These are phyloP conservation scores for Cosmopolites sordidus DNA, from an alignment of 2,888 invertebrate genomes.

Conservation along the genomic window DNA sequence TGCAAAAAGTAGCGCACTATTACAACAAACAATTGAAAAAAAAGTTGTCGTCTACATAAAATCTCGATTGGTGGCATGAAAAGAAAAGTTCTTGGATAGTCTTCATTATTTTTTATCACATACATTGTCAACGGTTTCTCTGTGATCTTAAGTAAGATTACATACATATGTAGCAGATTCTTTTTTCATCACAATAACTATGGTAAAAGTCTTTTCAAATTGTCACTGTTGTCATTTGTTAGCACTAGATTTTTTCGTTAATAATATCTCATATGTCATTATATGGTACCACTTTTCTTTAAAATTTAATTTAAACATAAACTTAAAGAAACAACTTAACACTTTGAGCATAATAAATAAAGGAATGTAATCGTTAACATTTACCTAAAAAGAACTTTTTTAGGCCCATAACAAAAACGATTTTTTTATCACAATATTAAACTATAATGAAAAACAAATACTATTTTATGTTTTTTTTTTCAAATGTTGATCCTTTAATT, in stretches of 20 bases:
- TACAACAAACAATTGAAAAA: too few relatives aligned
- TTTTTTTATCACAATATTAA: too few relatives aligned
- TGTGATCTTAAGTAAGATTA: not conserved
- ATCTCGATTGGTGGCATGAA: too few relatives aligned
- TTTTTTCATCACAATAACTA: slow-evolving; percentile 10
- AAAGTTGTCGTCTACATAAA: too few relatives aligned
- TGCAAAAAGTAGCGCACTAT: too few relatives aligned
- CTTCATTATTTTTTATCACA: too few relatives aligned
- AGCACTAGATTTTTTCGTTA: slow-evolving; percentile 8
- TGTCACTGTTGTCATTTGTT: slow-evolving; percentile 8
- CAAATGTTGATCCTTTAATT: too few relatives aligned
- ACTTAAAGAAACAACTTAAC: slow-evolving; percentile 6
- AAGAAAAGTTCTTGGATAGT: too few relatives aligned
- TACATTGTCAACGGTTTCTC: too few relatives aligned
- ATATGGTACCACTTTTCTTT: not conserved
- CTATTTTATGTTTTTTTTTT: too few relatives aligned
- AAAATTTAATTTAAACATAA: not conserved
- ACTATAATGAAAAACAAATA: too few relatives aligned
- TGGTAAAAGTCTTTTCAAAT: slow-evolving; percentile 6
- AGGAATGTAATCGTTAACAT: slow-evolving; percentile 8
- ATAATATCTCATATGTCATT: too few relatives aligned
- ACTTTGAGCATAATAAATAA: slow-evolving; percentile 11
- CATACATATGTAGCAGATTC: slow-evolving; percentile 9
- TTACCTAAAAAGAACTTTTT: slow-evolving; percentile 9
- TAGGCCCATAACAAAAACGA: slow-evolving; percentile 18